Percentiles rank a stretch among this genome's conserved stretches.
phyloP scores from a whole-genome alignment of 2,797 vertebrate genomes.

The Tapera naevia region DNA sequence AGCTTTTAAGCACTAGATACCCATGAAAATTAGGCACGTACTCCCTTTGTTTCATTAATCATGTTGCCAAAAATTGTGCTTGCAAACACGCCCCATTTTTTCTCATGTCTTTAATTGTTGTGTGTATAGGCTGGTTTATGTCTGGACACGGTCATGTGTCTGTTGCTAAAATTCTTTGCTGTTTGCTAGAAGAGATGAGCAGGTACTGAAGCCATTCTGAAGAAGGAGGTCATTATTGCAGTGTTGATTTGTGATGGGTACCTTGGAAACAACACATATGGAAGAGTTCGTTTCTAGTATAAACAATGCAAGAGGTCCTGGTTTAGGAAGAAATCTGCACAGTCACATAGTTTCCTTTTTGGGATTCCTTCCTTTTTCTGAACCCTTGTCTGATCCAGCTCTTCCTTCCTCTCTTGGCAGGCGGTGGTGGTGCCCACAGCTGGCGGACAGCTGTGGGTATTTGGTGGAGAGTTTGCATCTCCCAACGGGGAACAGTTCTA shows the following conservation, averaged over 20 bases:
- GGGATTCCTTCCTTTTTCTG: neutral
- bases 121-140: neutral
- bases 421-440: conserved; percentile 89
- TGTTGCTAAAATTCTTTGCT: neutral
- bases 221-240: neutral
- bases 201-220: neutral
- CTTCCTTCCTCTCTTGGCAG: conserved; percentile 67
- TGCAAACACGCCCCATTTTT: neutral
- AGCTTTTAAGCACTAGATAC: neutral
- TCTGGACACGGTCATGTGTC: neutral
- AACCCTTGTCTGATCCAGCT: neutral
- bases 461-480: conserved; percentile 95
- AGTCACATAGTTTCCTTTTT: neutral
- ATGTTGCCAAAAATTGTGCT: neutral
- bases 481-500: conserved; percentile 94
- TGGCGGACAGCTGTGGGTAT: conserved; percentile 95
- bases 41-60: neutral
- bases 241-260: neutral
- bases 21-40: neutral
- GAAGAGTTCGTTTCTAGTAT: neutral
- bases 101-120: neutral
- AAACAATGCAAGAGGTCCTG: neutral
- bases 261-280: neutral
- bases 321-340: neutral
- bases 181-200: neutral